Conservation (phyloP, 2,797 vertebrate species). For the Bovichtus variegatus region DNA sequence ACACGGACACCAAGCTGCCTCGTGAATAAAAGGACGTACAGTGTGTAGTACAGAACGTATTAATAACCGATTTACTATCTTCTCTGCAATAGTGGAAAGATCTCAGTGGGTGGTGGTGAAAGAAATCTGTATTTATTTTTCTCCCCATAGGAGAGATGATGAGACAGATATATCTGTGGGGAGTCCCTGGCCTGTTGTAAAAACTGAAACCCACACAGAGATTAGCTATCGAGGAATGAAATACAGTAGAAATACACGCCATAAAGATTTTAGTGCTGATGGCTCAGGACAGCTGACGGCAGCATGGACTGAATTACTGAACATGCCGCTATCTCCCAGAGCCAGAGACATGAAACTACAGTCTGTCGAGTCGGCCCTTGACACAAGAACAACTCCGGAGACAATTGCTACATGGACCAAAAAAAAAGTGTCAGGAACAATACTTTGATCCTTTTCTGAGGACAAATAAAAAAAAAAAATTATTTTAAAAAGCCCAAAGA, state of each 20-base stretch:
- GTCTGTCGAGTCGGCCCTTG: background rate
- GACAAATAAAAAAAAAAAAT: too few relatives aligned
- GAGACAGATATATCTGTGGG: slow-evolving; percentile 51
- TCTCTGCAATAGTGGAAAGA: slow-evolving; percentile 22
- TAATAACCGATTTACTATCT: slow-evolving; percentile 50
- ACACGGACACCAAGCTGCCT: slow-evolving; percentile 47
- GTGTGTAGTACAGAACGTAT: slow-evolving; percentile 26
- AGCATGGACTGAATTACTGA: slow-evolving; percentile 38
- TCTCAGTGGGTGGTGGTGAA: slow-evolving; percentile 59
- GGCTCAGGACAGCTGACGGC: slow-evolving; percentile 50
- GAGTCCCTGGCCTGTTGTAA: slow-evolving; percentile 43
- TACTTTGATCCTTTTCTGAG: background rate
- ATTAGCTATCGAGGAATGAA: slow-evolving; percentile 51
- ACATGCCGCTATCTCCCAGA: slow-evolving; percentile 18
- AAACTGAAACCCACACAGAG: slow-evolving; percentile 55
- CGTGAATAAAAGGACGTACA: slow-evolving; percentile 47
- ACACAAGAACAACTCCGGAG: slow-evolving; percentile 21
- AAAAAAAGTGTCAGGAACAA: background rate
- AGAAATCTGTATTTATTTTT: slow-evolving; percentile 54
- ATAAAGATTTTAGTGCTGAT: slow-evolving; percentile 55
- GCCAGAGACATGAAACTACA: slow-evolving; percentile 39
- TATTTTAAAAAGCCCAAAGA: background rate
- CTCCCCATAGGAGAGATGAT: slow-evolving; percentile 31
- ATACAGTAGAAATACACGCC: slow-evolving; percentile 40
- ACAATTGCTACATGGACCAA: background rate